These are phyloP conservation scores for Drosophila oshimai DNA, from an alignment of 1,140 invertebrate species.

Conservation along the genomic window DNA sequence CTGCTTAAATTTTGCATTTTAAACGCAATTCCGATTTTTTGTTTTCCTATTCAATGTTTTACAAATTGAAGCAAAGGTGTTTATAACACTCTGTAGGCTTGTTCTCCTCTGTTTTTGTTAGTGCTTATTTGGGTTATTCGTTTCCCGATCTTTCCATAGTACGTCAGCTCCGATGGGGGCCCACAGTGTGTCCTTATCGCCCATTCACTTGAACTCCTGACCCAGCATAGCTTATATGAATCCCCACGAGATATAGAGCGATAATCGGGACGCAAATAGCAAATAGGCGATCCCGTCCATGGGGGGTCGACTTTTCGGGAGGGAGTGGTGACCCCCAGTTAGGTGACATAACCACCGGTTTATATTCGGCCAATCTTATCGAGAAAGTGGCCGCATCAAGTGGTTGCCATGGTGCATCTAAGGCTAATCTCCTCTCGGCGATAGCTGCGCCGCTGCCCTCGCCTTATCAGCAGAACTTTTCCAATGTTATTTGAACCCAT, in stretches of 20 bases:
- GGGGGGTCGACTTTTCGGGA: background rate
- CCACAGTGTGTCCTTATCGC: slow-evolving; percentile 3
- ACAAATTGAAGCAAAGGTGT: background rate
- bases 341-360: background rate
- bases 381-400: background rate
- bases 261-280: slow-evolving; percentile 2
- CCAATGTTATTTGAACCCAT: slow-evolving; percentile 59
- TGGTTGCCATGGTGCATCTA: slow-evolving; percentile 20
- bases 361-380: slow-evolving; percentile 24
- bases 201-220: background rate
- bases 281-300: background rate
- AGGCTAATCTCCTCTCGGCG: slow-evolving; percentile 35
- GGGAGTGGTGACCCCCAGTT: background rate
- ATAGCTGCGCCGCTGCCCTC: slow-evolving; percentile 5
- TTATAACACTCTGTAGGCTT: no score
- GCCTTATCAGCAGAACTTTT: slow-evolving; percentile 44
- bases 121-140: background rate
- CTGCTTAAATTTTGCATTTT: no score
- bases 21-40: no score
- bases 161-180: slow-evolving; percentile 22
- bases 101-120: no score
- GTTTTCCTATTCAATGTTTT: background rate
- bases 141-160: slow-evolving; percentile 16
- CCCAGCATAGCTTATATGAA: no score
- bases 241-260: background rate